Evolutionary conservation across 2,113 vertebrate genomes (phyloP).

Genomic region (Microcebus tavaratra): DNA sequence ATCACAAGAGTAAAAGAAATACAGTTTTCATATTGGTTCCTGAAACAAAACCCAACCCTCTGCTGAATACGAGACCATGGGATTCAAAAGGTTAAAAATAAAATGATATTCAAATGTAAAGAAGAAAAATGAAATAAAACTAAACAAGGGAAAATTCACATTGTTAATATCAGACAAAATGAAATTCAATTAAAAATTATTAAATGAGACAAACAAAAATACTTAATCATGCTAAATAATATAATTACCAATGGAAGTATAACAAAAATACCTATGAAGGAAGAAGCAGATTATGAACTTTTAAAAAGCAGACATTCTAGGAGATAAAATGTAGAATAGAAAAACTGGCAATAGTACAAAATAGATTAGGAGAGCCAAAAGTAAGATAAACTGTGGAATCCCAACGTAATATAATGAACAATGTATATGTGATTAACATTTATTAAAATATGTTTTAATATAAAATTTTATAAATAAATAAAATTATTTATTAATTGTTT

Average conservation of each 20-base stretch:
- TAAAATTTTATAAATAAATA: no score
- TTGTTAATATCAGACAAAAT: background rate
- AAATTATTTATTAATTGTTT: no score
- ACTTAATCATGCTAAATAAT: background rate
- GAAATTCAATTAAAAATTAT: background rate
- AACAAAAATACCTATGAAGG: background rate
- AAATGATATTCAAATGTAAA: background rate
- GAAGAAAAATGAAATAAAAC: background rate
- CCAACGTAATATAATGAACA: background rate
- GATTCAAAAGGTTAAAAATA: background rate
- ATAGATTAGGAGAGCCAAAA: background rate
- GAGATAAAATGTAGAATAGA: background rate
- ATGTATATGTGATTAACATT: background rate
- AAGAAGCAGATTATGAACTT: background rate
- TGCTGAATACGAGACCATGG: background rate
- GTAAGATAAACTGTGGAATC: background rate
- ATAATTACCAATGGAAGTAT: background rate
- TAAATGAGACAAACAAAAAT: background rate
- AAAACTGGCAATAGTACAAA: background rate
- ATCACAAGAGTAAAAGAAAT: background rate
- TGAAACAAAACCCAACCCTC: background rate
- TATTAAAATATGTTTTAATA: background rate
- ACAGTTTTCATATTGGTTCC: no score
- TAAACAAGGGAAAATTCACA: background rate
- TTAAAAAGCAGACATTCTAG: background rate